Base-by-base conservation (phyloP, 2,113 vertebrate species). In the Barnardius zonarius region DNA sequence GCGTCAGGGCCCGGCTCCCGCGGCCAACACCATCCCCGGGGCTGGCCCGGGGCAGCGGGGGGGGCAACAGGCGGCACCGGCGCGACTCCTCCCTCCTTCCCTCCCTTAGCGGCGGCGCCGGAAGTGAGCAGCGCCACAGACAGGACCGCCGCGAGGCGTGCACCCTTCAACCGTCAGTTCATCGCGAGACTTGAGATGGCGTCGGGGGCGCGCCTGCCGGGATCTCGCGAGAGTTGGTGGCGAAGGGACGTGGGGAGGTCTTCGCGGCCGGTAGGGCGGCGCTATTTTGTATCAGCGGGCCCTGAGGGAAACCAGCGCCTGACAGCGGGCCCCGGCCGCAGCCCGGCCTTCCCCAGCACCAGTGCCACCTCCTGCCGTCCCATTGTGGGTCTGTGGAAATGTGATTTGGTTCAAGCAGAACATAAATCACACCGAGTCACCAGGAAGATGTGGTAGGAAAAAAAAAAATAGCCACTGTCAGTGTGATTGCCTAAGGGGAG, bases 231-330 rank as follows among this genome's bases (percentile, higher is more conserved):
- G 90, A 88, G 37, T 43, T 33, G 41, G 6, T 2, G 5, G 16
- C 0, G 4, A 1, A 1, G 24, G 16, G 6, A 4, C 7, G 10
- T 0, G 13, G 39, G 19, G 14, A 1, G 11, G 33, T 4, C 0
- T 3, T 14, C 2, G 9, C 12, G 3, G 23, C 54, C 51, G 13
- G 31, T 31, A 54, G 81, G 63, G 48, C 57, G 92, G 86, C 44
- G 90, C 83, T 89, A 33, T 48, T 4, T 78, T 51, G n/a, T 9
- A 9, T 8, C 12, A 25, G 30, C 4, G 18, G 13, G 17, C 13
- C 10, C 13, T 37, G 46, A 46, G 37, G 46, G 13, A 52, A 24
- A 6, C 16, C 9, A 4, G 22, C 2, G 12, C 10, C 17, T 8
- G 16, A 10, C 24, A 20, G 30, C 8, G 5, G 63, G 43, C 14